Conservation (phyloP, 2,888 invertebrate genomes). For the Lepidochitona cinerea region DNA sequence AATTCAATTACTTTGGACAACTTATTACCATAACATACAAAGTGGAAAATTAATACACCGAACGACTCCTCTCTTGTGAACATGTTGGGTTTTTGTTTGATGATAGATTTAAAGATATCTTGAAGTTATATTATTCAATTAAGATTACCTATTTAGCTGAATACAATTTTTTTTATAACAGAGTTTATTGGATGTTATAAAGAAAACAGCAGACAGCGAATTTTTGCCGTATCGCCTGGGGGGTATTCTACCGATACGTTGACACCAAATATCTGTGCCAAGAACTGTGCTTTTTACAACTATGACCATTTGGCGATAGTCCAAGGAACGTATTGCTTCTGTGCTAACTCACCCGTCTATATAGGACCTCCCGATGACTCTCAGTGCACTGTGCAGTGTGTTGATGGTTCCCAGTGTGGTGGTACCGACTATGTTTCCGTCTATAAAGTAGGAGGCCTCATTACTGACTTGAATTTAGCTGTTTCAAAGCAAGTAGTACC, state of each 20-base stretch:
- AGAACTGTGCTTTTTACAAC: constrained; percentile 42
- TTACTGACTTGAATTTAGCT: background rate
- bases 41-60: too few relatives aligned
- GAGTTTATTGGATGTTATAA: constrained; percentile 51
- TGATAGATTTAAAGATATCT: too few relatives aligned
- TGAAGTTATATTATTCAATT: too few relatives aligned
- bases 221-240: constrained; percentile 51
- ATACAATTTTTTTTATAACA: constrained; percentile 16
- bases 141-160: too few relatives aligned
- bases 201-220: constrained; percentile 38
- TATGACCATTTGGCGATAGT: constrained; percentile 45
- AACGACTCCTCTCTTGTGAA: too few relatives aligned
- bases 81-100: too few relatives aligned
- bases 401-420: constrained; percentile 34
- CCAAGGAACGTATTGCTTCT: constrained; percentile 44
- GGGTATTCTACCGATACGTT: constrained; percentile 41
- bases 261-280: constrained; percentile 39
- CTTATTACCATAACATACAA: too few relatives aligned
- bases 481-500: constrained; percentile 8
- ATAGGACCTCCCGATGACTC: background rate
- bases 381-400: background rate
- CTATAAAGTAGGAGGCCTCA: constrained; percentile 17
- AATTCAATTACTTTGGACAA: too few relatives aligned
- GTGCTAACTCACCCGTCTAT: too few relatives aligned
- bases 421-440: constrained; percentile 41